These are phyloP conservation scores for Leptobrachium leishanense DNA, from an alignment of 2,113 vertebrate species.

Conservation along the genomic window DNA sequence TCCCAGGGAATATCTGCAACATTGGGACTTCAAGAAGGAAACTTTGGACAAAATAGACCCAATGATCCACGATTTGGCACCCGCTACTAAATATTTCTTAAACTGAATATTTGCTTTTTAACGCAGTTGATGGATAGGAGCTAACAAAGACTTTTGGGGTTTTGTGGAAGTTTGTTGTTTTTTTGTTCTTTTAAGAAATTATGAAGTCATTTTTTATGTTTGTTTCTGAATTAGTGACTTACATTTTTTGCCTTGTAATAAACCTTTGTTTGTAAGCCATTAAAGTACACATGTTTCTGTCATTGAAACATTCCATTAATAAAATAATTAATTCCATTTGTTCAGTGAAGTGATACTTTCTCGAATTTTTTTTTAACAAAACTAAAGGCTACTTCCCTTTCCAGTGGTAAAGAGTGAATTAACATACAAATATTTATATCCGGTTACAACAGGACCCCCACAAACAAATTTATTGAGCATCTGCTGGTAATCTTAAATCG, in stretches of 20 bases:
- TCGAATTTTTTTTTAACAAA: too few relatives aligned
- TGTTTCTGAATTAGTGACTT: neutral
- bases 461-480: too few relatives aligned
- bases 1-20: slow-evolving; percentile 72
- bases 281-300: neutral
- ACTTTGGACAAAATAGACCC: slow-evolving; percentile 66
- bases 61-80: slow-evolving; percentile 60
- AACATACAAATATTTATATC: too few relatives aligned
- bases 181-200: neutral
- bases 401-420: too few relatives aligned
- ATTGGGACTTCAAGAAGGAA: slow-evolving; percentile 73
- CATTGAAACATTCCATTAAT: neutral
- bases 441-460: too few relatives aligned
- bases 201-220: neutral
- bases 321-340: neutral
- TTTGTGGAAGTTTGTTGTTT: neutral
- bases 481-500: too few relatives aligned
- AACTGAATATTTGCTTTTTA: slow-evolving; percentile 22
- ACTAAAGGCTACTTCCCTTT: too few relatives aligned
- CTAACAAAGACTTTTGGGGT: too few relatives aligned
- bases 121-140: too few relatives aligned
- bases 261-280: neutral
- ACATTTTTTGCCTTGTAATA: neutral
- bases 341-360: too few relatives aligned
- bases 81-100: slow-evolving; percentile 62